These are phyloP conservation scores for Axis porcinus DNA, from an alignment of 2,113 vertebrate genomes.

Conservation along the genomic window DNA sequence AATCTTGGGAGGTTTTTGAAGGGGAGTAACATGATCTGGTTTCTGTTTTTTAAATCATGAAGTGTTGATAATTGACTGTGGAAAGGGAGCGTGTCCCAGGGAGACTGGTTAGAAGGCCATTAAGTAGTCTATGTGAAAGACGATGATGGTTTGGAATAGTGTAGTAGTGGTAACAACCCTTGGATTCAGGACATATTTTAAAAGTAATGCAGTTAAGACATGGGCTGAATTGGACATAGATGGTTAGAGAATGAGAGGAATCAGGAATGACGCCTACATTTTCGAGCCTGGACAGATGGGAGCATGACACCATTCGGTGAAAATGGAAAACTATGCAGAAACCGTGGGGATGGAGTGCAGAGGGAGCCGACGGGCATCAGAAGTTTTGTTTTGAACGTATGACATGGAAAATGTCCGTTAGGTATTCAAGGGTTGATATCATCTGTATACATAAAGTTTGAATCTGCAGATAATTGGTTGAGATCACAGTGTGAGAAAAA, in stretches of 20 bases:
- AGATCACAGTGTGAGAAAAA: neutral
- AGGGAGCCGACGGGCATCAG: neutral
- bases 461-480: neutral
- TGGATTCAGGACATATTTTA: neutral
- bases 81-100: neutral
- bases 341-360: neutral
- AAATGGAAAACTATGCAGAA: neutral
- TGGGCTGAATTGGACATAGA: neutral
- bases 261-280: neutral
- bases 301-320: neutral
- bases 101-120: neutral
- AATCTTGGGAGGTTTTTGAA: neutral
- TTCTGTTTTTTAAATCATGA: conserved; percentile 15
- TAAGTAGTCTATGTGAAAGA: neutral
- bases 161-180: neutral
- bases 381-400: neutral
- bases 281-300: neutral
- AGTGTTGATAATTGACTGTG: neutral
- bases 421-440: neutral
- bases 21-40: neutral
- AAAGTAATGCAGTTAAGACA: neutral
- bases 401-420: neutral
- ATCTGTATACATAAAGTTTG: neutral
- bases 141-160: neutral
- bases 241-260: neutral